Conservation (phyloP, 2,888 invertebrate species). For the Callyntrura sp. region DNA sequence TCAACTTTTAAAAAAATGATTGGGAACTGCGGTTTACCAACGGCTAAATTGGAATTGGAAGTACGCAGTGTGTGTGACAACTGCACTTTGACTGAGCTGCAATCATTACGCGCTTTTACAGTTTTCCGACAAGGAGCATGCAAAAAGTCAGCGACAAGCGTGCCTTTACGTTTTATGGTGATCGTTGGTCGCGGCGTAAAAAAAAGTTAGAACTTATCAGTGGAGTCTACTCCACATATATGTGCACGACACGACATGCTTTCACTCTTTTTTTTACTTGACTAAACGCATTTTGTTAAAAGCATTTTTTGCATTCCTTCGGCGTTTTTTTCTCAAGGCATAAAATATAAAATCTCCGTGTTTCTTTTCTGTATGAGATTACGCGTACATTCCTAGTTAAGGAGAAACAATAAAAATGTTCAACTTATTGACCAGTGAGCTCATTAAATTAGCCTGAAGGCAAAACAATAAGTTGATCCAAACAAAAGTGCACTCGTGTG, state of each 20-base stretch:
- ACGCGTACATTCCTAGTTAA: neutral
- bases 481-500: neutral
- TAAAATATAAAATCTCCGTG: neutral
- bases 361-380: neutral
- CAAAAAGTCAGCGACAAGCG: neutral
- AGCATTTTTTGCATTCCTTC: neutral
- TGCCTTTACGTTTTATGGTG: no score
- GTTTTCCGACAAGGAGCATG: neutral
- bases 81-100: neutral
- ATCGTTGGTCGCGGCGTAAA: no score
- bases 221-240: neutral
- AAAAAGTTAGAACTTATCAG: no score
- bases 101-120: neutral
- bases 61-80: neutral
- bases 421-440: neutral
- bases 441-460: constrained; percentile 34
- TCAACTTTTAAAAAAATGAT: neutral
- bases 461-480: neutral
- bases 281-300: neutral
- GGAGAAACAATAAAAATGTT: constrained; percentile 2
- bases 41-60: neutral
- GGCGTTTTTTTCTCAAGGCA: neutral
- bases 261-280: constrained; percentile 11
- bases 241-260: neutral
- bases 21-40: neutral